These are phyloP conservation scores for Exephanes ischioxanthus DNA, from an alignment of 2,888 invertebrate species.

Conservation along the genomic window DNA sequence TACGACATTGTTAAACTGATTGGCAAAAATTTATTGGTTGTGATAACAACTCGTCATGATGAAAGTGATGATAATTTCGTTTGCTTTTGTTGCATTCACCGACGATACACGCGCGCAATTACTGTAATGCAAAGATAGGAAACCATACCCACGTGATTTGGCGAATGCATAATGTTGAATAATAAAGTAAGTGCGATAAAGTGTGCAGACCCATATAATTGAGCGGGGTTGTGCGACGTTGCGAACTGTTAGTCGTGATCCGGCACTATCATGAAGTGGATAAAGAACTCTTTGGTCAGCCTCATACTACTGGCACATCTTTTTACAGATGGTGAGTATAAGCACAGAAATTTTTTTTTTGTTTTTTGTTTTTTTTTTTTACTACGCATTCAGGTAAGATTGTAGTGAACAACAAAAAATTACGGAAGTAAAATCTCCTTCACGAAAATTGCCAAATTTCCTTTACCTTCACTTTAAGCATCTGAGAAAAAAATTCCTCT, in stretches of 20 bases:
- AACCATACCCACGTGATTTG: constrained; percentile 50
- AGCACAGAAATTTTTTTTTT: background rate
- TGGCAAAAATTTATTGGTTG: background rate
- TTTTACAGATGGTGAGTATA: constrained; percentile 42
- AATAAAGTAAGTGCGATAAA: constrained; percentile 43
- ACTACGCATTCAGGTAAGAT: background rate
- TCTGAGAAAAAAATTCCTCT: no score
- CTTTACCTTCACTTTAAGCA: no score
- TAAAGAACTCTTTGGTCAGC: constrained; percentile 39
- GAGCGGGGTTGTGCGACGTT: constrained; percentile 2
- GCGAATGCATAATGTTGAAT: constrained; percentile 59
- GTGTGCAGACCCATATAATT: constrained; percentile 34
- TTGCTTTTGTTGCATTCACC: constrained; percentile 31
- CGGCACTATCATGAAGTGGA: constrained; percentile 53
- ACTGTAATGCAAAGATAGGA: constrained; percentile 39
- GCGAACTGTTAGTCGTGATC: constrained; percentile 34
- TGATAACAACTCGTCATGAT: constrained; percentile 2
- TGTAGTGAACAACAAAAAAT: background rate
- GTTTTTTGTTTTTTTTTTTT: background rate
- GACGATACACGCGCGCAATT: constrained; percentile 14
- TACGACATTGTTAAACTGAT: background rate
- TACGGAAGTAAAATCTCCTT: no score
- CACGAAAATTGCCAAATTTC: no score
- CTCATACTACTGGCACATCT: constrained; percentile 20
- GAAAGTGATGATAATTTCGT: background rate